Evolutionary conservation across 2,888 invertebrate genomes (phyloP), one percentile per base, ranked within the genome.

Genomic region (Tribolium freemani): DNA sequence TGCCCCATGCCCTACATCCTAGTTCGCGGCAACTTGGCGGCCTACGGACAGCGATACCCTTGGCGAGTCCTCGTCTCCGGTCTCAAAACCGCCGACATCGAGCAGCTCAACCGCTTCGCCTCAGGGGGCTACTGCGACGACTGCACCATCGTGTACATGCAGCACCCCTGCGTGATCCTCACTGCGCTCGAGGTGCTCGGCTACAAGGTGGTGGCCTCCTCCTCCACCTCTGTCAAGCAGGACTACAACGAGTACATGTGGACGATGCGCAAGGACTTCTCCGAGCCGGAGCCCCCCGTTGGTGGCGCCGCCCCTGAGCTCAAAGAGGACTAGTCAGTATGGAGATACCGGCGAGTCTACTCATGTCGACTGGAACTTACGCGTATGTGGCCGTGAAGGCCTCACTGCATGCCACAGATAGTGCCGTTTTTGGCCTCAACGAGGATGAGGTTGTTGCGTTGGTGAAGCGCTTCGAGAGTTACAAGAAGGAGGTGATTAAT

Each of bases 181-280:
- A 94, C 94, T 77, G 96, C 95, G 72, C 88, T 96, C 79, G 96
- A 96, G 90, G 94, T 95, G 72, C 89, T 96, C 79, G 95, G 95
- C 58, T 96, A 95, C 87, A 93, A 94, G 87, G 95, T 96, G 67
- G 94, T 96, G 58, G 94, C 95, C 69, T 95, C 95, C 10, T 94
- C 95, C 75, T 94, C 94, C 68, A 94, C 94, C 63, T 92, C 94
- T 74, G 93, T 95, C 20, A 94, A 94, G 86, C 94, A 94, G 87
- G 94, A 95, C 84, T 94, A 94, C 84, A 94, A 94, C 89, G 95
- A 96, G 85, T 95, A 95, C 82, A 95, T 95, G 93, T 96, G 96
- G 96, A 96, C 96, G 87, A 94, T 96, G 94, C 92, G 95, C 88
- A 94, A 94, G 86, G 95, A 95, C 81, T 95, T 95, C 85, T 89